Evolutionary conservation across 1,140 invertebrate species (phyloP).

Genomic region (Xylocopa sonorina): DNA sequence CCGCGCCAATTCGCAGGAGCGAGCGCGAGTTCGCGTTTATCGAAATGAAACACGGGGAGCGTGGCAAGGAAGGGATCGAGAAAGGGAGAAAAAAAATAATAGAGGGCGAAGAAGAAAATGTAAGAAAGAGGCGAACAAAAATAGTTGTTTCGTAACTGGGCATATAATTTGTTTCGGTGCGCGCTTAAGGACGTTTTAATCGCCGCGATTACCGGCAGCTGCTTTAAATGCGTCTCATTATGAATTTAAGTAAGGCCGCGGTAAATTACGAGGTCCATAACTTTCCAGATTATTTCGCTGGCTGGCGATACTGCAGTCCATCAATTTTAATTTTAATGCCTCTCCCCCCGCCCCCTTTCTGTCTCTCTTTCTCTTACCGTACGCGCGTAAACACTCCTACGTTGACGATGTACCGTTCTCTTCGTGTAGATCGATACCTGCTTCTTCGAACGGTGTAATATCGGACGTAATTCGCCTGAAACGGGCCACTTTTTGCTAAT

Average conservation of each 20-base stretch:
- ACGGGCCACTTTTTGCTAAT: background rate
- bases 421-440: conserved; percentile 12
- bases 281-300: conserved; percentile 65
- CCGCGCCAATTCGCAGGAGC: background rate
- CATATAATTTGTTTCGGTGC: conserved; percentile 53
- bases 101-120: too few species aligned
- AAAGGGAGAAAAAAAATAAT: background rate
- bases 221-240: conserved; percentile 73
- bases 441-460: conserved; percentile 13
- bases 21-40: background rate
- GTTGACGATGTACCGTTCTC: conserved; percentile 15
- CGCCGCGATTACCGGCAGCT: conserved; percentile 73
- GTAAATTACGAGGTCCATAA: conserved; percentile 69
- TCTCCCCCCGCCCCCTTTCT: background rate
- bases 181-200: conserved; percentile 72
- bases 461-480: background rate
- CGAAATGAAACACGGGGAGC: background rate
- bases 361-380: background rate
- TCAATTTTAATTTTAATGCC: conserved; percentile 68
- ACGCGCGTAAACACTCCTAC: background rate
- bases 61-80: background rate
- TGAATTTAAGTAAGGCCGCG: conserved; percentile 66
- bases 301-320: conserved; percentile 60
- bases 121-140: background rate
- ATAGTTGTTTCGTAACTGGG: conserved; percentile 20